Conservation (phyloP, 1,140 invertebrate genomes). For the Caenorhabditis latens region DNA sequence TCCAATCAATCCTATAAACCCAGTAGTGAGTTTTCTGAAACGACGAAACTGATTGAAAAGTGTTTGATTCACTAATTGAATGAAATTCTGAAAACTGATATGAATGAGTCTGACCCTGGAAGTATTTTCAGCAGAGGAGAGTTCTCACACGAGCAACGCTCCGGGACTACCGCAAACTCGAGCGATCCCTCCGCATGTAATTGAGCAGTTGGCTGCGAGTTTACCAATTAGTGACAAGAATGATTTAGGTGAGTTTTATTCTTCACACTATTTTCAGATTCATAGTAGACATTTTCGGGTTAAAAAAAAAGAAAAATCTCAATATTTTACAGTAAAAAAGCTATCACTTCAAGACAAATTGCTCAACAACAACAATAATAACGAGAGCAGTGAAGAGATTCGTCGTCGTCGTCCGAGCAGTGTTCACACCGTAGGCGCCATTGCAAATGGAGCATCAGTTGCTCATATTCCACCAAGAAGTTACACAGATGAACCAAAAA, state of each 20-base stretch:
- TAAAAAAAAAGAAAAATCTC: neutral
- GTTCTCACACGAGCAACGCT: constrained; percentile 58
- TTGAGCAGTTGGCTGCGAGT: constrained; percentile 51
- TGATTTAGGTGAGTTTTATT: neutral
- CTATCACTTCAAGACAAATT: constrained; percentile 48
- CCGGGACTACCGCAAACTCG: constrained; percentile 34
- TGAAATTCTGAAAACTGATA: neutral
- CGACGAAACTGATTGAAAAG: neutral
- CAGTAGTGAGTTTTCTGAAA: constrained; percentile 57
- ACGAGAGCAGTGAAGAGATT: constrained; percentile 31
- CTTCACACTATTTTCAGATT: neutral
- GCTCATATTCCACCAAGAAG: constrained; percentile 26
- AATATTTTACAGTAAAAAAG: constrained; percentile 37
- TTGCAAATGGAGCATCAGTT: constrained; percentile 4
- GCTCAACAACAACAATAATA: constrained; percentile 21
- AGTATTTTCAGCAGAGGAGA: constrained; percentile 62
- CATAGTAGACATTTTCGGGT: neutral
- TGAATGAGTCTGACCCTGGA: neutral
- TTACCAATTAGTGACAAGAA: constrained; percentile 32
- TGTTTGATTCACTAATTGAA: neutral
- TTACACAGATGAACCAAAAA: constrained; percentile 20
- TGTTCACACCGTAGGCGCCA: constrained; percentile 28
- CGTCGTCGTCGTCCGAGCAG: constrained; percentile 57
- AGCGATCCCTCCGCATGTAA: constrained; percentile 53
- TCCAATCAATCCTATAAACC: constrained; percentile 62